phyloP scores from a whole-genome alignment of 1,140 invertebrate species.

The Drosophila triauraria region DNA sequence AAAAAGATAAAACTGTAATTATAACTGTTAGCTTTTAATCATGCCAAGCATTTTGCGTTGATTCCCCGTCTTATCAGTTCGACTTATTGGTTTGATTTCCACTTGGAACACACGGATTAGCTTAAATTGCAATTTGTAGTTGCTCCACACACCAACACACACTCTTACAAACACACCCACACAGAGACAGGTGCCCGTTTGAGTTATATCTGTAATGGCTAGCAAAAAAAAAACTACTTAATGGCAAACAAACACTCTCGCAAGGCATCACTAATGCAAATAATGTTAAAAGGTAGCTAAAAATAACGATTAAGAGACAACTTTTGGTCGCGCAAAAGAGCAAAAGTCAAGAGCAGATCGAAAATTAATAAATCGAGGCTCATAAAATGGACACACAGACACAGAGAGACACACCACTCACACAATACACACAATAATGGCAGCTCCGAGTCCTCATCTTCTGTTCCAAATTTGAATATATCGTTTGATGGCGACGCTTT shows the following conservation, averaged over 20 bases:
- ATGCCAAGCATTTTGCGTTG: conserved; percentile 78
- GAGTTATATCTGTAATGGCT: conserved; percentile 38
- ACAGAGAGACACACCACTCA: conserved; percentile 22
- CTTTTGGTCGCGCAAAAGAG: conserved; percentile 52
- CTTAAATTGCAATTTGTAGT: conserved; percentile 42
- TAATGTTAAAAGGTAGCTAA: conserved; percentile 53
- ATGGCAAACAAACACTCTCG: conserved; percentile 25
- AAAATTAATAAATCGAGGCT: conserved; percentile 58
- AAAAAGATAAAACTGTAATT: conserved; percentile 45
- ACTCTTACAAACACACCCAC: conserved; percentile 17
- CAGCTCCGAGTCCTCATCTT: conserved; percentile 58
- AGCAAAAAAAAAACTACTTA: conserved; percentile 24
- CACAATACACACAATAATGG: conserved; percentile 36
- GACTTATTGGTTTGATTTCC: conserved; percentile 33
- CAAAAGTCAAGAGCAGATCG: conserved; percentile 59
- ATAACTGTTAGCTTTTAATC: conserved; percentile 78
- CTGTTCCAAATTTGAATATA: conserved; percentile 63
- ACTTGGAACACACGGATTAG: conserved; percentile 35
- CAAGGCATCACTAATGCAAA: conserved; percentile 40
- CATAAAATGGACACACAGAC: conserved; percentile 45
- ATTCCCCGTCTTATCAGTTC: conserved; percentile 34
- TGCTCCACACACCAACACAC: conserved; percentile 14
- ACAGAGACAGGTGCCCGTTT: conserved; percentile 7
- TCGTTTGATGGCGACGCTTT: conserved; percentile 65
- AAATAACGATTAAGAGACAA: conserved; percentile 44